Evolutionary conservation across 2,888 invertebrate species (phyloP), one percentile per base, ranked within the genome.

Genomic region (Leucozona laternaria): DNA sequence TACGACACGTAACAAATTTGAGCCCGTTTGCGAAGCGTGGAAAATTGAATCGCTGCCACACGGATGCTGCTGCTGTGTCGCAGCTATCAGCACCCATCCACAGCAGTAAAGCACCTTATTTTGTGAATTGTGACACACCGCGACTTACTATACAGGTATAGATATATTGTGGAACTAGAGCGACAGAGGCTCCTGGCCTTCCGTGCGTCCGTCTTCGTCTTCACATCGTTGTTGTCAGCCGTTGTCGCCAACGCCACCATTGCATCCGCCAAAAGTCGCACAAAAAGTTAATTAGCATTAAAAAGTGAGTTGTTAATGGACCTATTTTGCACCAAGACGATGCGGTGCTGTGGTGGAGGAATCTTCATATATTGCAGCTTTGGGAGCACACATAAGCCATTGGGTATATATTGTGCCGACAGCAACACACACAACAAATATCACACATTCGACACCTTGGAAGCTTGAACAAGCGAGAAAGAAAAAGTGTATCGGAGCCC

Each of bases 251-350:
- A 40, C 60, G 58, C 40, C 48, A 73, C 50, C 40, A 31, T 28
- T 53, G 58, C 28, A 55, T 45, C 40, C 57, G 60, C 25, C 80
- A 15, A 77, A 66, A 40, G 64, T 62, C 58, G 31, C 62, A 75
- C 80, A 70, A 78, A 83, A 84, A 82, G 75, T 79, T 86, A 86
- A 86, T 86, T 86, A 82, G 82, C 86, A 79, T 79, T 71, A 82
- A 86, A 80, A 78, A 86, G 86, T 75, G 86, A 86, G 82, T 79
- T 75, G 86, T 66, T 86, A 86, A 86, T 86, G 86, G 86, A 72
- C 82, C 86, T 82, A 86, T 82, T 85, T 85, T 85, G 71, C 34
- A 48, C 77, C 62, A 85, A 76, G 84, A 72, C 62, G 55, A 28
- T 55, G 53, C 55, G 17, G n/a, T 28, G 8, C 40, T 15, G 40